Evolutionary conservation across 2,888 invertebrate genomes (phyloP).

Genomic region (Noctua fimbriata): DNA sequence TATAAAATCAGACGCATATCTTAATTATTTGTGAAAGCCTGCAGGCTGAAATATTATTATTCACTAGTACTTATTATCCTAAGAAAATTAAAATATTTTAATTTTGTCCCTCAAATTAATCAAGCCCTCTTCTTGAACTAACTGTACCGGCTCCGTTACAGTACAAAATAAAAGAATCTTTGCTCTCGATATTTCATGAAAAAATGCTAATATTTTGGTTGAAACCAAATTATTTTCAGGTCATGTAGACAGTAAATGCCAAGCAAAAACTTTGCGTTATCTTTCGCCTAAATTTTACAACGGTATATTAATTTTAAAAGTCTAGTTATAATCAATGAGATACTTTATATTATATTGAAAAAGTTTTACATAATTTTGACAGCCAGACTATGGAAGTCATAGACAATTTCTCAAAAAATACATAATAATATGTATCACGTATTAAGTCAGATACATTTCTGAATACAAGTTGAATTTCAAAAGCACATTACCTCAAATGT

Average conservation of each 20-base stretch:
- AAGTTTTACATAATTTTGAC: background rate
- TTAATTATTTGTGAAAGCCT: background rate
- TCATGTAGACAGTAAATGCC: background rate
- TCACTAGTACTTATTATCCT: background rate
- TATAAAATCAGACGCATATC: background rate
- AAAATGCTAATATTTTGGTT: background rate
- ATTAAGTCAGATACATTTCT: background rate
- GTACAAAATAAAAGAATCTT: background rate
- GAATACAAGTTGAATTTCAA: conserved; percentile 8
- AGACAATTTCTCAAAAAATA: conserved; percentile 1
- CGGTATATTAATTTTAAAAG: background rate
- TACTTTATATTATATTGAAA: background rate
- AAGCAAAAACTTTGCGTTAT: background rate
- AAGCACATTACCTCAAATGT: background rate
- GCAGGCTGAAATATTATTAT: background rate
- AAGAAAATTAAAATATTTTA: background rate
- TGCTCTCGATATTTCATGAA: background rate
- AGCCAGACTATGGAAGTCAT: no score
- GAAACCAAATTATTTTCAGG: background rate
- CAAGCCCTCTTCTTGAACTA: background rate
- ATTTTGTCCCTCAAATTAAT: background rate
- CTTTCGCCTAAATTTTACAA: background rate
- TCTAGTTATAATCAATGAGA: background rate
- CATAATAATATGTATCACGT: background rate
- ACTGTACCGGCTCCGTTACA: background rate